These are phyloP conservation scores for Hedya salicella DNA, from an alignment of 2,888 invertebrate genomes.

Conservation along the genomic window DNA sequence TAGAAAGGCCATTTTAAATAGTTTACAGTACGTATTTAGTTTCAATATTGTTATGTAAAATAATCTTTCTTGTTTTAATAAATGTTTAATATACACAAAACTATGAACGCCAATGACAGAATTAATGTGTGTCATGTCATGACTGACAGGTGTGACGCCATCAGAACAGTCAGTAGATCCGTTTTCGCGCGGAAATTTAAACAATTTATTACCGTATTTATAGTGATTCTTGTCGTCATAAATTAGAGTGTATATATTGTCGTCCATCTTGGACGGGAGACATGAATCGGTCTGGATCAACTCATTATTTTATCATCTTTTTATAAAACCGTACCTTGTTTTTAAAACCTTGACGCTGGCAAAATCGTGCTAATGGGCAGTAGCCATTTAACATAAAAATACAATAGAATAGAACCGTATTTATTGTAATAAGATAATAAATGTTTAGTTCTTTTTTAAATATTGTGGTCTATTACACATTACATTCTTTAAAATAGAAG, in stretches of 20 bases:
- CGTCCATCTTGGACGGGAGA: too few species aligned
- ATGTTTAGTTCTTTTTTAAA: background rate
- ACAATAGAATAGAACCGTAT: background rate
- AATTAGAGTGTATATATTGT: too few species aligned
- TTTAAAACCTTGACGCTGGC: too few species aligned
- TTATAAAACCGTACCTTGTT: too few species aligned
- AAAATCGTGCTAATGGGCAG: too few species aligned
- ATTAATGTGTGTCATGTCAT: background rate
- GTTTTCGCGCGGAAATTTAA: slow-evolving; percentile 4
- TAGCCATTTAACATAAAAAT: too few species aligned
- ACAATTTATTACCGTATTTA: background rate
- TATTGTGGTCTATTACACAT: slow-evolving; percentile 1
- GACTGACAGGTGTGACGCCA: slow-evolving; percentile 14
- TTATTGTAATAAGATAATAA: background rate
- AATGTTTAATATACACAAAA: background rate
- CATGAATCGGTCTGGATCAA: too few species aligned
- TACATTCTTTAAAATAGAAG: background rate
- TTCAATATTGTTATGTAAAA: too few species aligned
- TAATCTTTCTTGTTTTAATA: background rate
- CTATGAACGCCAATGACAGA: background rate
- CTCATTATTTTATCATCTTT: too few species aligned
- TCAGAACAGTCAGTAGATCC: background rate
- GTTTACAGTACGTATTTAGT: background rate
- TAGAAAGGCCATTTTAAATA: background rate
- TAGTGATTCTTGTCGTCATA: too few species aligned